phyloP scores from a whole-genome alignment of 2,888 invertebrate species.

The Thysanoteuthis rhombus region DNA sequence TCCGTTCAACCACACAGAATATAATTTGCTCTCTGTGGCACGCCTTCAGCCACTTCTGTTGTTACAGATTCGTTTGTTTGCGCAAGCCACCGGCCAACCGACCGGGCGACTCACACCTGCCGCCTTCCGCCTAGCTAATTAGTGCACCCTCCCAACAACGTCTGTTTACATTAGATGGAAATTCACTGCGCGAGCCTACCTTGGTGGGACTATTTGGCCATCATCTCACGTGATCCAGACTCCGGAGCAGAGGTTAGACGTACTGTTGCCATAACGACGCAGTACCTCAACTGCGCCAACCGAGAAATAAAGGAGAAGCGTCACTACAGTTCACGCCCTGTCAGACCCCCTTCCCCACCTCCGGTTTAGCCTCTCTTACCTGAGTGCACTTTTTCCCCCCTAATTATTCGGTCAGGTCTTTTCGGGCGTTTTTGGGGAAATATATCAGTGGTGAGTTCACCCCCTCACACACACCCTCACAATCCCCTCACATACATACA shows the following conservation, averaged over 20 bases:
- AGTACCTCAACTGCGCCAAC: too few relatives aligned
- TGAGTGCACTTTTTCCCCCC: background rate
- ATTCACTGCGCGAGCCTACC: background rate
- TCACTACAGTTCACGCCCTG: background rate
- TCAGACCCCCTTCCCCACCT: background rate
- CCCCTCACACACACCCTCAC: too few relatives aligned
- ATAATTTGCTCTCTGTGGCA: background rate
- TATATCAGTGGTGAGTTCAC: background rate
- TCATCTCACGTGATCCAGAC: background rate
- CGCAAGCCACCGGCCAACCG: background rate
- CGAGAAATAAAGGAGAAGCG: background rate
- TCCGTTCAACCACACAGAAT: background rate
- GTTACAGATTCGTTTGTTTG: background rate
- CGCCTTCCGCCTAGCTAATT: background rate
- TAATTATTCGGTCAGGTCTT: background rate
- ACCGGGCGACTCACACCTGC: background rate
- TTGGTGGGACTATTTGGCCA: constrained; percentile 12
- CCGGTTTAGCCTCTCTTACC: too few relatives aligned
- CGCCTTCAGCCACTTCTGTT: background rate
- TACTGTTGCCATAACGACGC: background rate
- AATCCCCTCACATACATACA: too few relatives aligned
- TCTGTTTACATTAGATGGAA: background rate
- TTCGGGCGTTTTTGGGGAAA: background rate
- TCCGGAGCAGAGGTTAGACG: background rate
- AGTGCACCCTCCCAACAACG: background rate